Conservation (phyloP, 2,888 invertebrate genomes). For the Ectropis crepuscularia region DNA sequence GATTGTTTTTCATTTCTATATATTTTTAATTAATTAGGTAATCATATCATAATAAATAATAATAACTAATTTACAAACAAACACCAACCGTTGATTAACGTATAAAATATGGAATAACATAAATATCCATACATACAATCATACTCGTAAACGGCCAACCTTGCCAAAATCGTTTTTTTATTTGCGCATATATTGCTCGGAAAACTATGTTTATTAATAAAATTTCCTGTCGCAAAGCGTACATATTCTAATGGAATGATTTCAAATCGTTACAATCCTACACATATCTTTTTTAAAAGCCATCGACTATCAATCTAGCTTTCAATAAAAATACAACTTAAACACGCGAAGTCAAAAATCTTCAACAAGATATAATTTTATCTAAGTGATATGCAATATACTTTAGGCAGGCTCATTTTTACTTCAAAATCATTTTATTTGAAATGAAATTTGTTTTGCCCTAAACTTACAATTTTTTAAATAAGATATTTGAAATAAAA, state of each 20-base stretch:
- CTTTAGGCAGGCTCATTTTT: constrained; percentile 75
- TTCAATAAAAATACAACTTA: constrained; percentile 52
- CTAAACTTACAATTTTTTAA: neutral
- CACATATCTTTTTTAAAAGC: constrained; percentile 47
- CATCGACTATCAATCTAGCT: constrained; percentile 54
- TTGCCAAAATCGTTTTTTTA: no score
- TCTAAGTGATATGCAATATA: constrained; percentile 83
- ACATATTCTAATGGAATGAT: neutral
- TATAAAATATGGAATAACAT: no score
- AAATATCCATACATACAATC: no score
- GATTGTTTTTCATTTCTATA: constrained; percentile 21
- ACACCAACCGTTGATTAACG: no score
- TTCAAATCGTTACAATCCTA: constrained; percentile 37
- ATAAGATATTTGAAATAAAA: neutral
- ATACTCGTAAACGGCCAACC: no score
- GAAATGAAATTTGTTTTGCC: constrained; percentile 33
- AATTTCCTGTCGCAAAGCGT: no score
- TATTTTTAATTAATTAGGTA: neutral
- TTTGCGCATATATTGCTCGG: no score
- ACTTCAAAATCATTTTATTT: constrained; percentile 36
- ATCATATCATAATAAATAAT: neutral
- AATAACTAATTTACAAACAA: constrained; percentile 10
- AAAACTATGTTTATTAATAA: no score
- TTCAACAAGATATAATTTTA: constrained; percentile 61
- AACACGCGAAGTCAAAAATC: constrained; percentile 52